A percentile compares a stretch with the other conserved stretches of the same genome.
Conservation (phyloP, 2,797 vertebrate genomes). For the Bufotes viridis region DNA sequence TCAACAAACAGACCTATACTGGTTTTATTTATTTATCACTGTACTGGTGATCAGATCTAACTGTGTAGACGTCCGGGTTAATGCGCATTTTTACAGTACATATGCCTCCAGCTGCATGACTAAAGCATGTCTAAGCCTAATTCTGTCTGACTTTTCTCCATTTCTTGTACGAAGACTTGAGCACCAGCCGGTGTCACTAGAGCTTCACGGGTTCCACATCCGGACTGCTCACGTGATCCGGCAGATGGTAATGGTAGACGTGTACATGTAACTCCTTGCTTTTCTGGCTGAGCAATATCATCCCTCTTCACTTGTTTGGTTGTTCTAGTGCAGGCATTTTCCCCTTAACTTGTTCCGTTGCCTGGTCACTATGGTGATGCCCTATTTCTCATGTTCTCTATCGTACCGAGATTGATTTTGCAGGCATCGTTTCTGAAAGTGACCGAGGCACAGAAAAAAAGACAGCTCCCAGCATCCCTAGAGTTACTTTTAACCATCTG, state of each 20-base stretch:
- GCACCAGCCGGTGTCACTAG: conserved; percentile 50
- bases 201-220: not conserved
- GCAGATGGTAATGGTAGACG: conserved; percentile 38
- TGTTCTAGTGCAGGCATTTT: conserved; percentile 27
- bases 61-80: too few relatives aligned
- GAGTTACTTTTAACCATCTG: not conserved
- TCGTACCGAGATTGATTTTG: conserved; percentile 45
- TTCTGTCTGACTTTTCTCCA: not conserved
- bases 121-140: too few relatives aligned
- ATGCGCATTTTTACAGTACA: too few relatives aligned
- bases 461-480: not conserved
- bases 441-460: not conserved
- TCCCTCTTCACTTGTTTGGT: conserved; percentile 46
- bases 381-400: conserved; percentile 50
- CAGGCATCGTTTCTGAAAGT: conserved; percentile 6
- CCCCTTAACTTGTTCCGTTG: conserved; percentile 45
- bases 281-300: conserved; percentile 27
- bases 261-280: conserved; percentile 22
- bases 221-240: not conserved
- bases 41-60: too few relatives aligned
- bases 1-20: too few relatives aligned
- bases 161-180: not conserved
- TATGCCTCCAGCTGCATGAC: too few relatives aligned
- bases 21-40: too few relatives aligned
- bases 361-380: conserved; percentile 58